A percentile compares a stretch with the other conserved stretches of the same genome.
These are phyloP conservation scores for Cyanoliseus patagonus DNA, from an alignment of 2,113 vertebrate species.

Conservation along the genomic window DNA sequence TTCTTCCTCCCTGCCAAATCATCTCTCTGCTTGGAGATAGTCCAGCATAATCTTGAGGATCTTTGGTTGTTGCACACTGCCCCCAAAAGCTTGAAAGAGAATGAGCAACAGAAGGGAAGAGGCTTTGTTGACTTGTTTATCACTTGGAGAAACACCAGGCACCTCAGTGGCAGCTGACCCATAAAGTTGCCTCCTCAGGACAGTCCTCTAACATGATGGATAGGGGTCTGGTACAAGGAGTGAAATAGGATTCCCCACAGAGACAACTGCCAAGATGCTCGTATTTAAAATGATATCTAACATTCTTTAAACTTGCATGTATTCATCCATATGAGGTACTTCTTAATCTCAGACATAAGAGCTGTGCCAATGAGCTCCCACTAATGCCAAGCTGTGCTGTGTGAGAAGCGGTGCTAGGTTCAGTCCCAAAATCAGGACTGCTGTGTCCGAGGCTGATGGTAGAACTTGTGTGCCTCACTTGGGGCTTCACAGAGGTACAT, in stretches of 20 bases:
- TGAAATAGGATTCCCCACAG: background rate
- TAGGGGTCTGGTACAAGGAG: background rate
- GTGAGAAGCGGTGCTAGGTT: background rate
- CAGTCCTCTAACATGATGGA: background rate
- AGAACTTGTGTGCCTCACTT: background rate
- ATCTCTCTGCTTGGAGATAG: background rate
- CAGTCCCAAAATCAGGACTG: background rate
- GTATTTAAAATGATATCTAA: background rate
- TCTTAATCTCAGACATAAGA: background rate
- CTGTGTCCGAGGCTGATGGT: background rate
- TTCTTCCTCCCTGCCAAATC: background rate
- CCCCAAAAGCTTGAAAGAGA: background rate
- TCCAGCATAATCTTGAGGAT: background rate
- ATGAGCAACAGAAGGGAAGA: background rate
- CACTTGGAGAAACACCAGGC: background rate
- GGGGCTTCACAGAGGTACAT: background rate
- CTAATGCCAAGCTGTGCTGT: background rate
- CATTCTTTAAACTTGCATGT: background rate
- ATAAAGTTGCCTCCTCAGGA: background rate
- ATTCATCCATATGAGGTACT: background rate
- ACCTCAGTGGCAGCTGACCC: background rate
- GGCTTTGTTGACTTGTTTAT: background rate
- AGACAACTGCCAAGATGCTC: background rate
- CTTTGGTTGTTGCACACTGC: background rate
- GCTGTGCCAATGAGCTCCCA: background rate